Percentiles rank a stretch among this genome's conserved stretches.
These are phyloP conservation scores for Nerophis lumbriciformis DNA, from an alignment of 2,113 vertebrate species.

Conservation along the genomic window DNA sequence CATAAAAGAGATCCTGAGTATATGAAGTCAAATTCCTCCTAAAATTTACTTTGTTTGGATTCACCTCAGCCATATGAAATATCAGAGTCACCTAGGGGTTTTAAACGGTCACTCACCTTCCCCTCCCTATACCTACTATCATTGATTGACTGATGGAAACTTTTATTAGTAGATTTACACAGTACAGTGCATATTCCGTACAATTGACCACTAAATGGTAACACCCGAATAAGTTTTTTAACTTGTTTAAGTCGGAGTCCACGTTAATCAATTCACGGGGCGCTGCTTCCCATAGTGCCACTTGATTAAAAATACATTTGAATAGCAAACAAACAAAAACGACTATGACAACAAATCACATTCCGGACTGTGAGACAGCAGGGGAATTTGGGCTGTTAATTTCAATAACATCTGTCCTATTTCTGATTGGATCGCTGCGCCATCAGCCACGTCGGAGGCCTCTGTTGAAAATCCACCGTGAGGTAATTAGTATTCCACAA, in stretches of 20 bases:
- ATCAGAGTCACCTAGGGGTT: constrained; percentile 38
- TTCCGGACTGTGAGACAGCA: constrained; percentile 14
- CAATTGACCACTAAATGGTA: too few species aligned
- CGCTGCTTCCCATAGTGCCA: constrained; percentile 21
- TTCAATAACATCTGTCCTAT: constrained; percentile 48
- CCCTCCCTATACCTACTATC: constrained; percentile 12
- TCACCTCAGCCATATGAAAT: constrained; percentile 37
- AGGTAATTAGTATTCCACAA: constrained; percentile 46
- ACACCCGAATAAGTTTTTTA: too few species aligned
- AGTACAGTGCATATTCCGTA: too few species aligned
- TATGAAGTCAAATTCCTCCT: not conserved
- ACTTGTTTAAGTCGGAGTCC: too few species aligned
- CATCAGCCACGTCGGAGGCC: constrained; percentile 20
- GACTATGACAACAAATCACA: constrained; percentile 16
- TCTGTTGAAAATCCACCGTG: constrained; percentile 20
- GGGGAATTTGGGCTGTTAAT: constrained; percentile 23
- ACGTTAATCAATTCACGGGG: too few species aligned
- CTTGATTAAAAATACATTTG: constrained; percentile 42
- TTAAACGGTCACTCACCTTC: constrained; percentile 16
- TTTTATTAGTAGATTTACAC: too few species aligned
- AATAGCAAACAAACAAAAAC: constrained; percentile 6
- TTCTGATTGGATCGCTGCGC: constrained; percentile 26
- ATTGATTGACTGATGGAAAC: not conserved
- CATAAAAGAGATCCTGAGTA: too few species aligned
- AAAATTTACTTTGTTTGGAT: constrained; percentile 9